Evolutionary conservation across 2,797 vertebrate genomes (phyloP).

Genomic region (Neosilurus mollespiculum): DNA sequence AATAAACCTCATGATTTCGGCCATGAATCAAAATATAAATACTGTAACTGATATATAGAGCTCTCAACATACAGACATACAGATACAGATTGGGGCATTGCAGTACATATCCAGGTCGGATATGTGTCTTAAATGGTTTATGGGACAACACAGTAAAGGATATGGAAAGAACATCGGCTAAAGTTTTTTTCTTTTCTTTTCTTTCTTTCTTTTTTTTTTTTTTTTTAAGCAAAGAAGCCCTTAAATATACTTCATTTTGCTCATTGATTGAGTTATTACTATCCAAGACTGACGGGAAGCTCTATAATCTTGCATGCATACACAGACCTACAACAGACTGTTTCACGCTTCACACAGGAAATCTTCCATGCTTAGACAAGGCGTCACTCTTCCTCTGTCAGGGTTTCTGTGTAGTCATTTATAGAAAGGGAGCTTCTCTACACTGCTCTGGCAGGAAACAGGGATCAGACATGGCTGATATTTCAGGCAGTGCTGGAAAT

Average conservation of each 20-base stretch:
- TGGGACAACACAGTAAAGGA: background rate
- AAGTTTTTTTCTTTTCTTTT: too few relatives aligned
- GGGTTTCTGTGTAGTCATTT: conserved; percentile 42
- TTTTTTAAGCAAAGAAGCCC: too few relatives aligned
- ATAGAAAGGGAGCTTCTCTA: conserved; percentile 42
- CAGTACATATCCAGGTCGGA: background rate
- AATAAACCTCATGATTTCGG: too few relatives aligned
- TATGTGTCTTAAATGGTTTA: background rate
- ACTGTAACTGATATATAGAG: background rate
- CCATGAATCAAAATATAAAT: too few relatives aligned
- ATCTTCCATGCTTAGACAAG: conserved; percentile 36
- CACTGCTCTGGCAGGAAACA: conserved; percentile 40
- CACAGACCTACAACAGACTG: conserved; percentile 3
- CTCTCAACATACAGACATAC: background rate
- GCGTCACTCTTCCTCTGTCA: conserved; percentile 37
- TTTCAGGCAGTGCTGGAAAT: conserved; percentile 27
- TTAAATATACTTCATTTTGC: background rate
- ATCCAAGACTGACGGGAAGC: background rate
- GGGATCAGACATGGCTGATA: conserved; percentile 35
- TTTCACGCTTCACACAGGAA: conserved; percentile 43
- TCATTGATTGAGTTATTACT: background rate
- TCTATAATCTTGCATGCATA: background rate
- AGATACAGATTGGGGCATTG: background rate
- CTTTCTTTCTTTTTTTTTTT: too few relatives aligned
- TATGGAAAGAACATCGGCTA: background rate